Evolutionary conservation across 2,113 vertebrate genomes (phyloP).

Genomic region (Thymallus thymallus): DNA sequence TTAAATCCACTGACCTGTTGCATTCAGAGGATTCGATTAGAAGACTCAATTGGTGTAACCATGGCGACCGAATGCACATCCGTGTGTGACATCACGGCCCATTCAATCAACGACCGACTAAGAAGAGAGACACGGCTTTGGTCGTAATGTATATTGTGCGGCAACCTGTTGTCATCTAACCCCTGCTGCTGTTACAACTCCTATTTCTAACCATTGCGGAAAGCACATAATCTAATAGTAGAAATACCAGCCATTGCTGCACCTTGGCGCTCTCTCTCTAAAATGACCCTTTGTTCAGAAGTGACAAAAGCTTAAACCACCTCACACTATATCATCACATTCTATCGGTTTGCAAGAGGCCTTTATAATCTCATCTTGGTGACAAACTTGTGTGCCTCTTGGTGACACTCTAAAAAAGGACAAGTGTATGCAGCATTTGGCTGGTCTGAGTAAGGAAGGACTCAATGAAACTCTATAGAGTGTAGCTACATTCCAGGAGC

Average conservation of each 20-base stretch:
- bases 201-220: background rate
- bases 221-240: background rate
- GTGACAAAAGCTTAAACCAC: background rate
- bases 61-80: constrained; percentile 67
- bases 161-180: background rate
- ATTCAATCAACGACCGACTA: constrained; percentile 54
- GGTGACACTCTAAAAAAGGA: background rate
- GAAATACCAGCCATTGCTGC: background rate
- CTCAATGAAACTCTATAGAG: no score
- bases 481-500: background rate
- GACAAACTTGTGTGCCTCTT: no score
- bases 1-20: constrained; percentile 43
- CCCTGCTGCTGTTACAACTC: no score
- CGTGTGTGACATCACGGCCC: constrained; percentile 66
- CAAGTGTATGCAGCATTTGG: background rate
- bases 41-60: constrained; percentile 59
- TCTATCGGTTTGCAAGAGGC: no score
- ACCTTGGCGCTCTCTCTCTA: background rate
- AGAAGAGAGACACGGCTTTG: constrained; percentile 31
- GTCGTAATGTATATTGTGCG: background rate
- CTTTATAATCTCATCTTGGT: no score
- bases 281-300: background rate
- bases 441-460: no score
- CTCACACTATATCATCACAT: no score
- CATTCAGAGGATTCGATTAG: constrained; percentile 37